Percentiles rank a stretch among this genome's conserved stretches.
These are phyloP conservation scores for Myrmecobius fasciatus DNA, from an alignment of 2,113 vertebrate genomes.

Conservation along the genomic window DNA sequence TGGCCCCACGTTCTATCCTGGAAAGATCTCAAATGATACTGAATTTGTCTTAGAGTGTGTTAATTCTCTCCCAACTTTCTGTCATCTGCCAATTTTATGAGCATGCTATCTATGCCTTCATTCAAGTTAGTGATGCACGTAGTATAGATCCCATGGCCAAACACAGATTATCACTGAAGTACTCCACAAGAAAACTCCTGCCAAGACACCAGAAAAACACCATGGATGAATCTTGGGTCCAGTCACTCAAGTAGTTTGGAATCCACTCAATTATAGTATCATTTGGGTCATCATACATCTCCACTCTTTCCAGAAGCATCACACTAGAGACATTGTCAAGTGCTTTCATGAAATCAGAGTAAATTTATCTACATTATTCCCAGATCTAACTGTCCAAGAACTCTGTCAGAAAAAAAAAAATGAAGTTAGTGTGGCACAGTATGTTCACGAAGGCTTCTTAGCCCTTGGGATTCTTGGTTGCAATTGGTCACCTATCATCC, in stretches of 20 bases:
- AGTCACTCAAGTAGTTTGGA: neutral
- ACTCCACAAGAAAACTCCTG: neutral
- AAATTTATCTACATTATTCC: neutral
- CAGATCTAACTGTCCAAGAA: neutral
- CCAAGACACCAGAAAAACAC: neutral
- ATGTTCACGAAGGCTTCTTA: neutral
- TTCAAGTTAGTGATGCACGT: neutral
- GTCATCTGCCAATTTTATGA: neutral
- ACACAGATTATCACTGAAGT: neutral
- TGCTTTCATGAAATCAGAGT: neutral
- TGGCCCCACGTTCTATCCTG: neutral
- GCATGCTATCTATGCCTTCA: neutral
- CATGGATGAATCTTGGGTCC: neutral
- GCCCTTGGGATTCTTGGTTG: neutral
- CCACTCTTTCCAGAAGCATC: neutral
- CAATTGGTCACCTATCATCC: neutral
- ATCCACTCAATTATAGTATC: neutral
- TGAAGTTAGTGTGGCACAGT: neutral
- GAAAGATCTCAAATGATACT: neutral
- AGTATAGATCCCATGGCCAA: neutral
- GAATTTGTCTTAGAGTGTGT: neutral
- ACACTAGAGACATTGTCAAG: neutral
- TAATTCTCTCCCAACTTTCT: neutral
- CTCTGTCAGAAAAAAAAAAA: neutral
- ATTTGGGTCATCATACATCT: neutral